phyloP scores from a whole-genome alignment of 2,797 vertebrate species.

The Tympanoctomys barrerae region DNA sequence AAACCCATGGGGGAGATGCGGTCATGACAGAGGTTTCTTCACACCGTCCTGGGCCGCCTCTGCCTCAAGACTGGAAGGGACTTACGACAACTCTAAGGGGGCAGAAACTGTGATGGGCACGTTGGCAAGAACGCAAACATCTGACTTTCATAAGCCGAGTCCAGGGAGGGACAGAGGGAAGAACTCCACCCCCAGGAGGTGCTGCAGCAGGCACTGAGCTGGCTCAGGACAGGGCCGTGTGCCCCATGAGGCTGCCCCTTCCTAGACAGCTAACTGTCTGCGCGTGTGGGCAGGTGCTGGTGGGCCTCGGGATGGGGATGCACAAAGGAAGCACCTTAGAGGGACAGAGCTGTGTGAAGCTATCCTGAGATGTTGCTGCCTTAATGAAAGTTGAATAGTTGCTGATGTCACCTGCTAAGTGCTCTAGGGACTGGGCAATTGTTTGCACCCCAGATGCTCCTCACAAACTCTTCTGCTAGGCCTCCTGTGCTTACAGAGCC shows the following conservation, averaged over 20 bases:
- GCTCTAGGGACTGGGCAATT: neutral
- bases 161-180: neutral
- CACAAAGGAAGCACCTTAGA: neutral
- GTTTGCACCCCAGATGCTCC: neutral
- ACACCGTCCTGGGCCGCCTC: neutral
- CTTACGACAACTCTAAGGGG: neutral
- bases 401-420: neutral
- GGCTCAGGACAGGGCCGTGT: neutral
- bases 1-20: neutral
- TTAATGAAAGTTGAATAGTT: neutral
- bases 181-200: too few species aligned
- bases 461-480: neutral
- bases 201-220: accelerated
- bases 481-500: neutral
- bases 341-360: neutral
- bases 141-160: neutral
- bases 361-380: neutral
- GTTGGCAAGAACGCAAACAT: neutral
- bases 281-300: neutral
- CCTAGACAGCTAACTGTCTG: accelerated
- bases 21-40: accelerated
- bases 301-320: neutral
- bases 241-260: neutral
- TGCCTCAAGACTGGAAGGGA: neutral
- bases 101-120: neutral